Evolutionary conservation across 1,140 invertebrate species (phyloP).

Genomic region (Drosophila pandora): DNA sequence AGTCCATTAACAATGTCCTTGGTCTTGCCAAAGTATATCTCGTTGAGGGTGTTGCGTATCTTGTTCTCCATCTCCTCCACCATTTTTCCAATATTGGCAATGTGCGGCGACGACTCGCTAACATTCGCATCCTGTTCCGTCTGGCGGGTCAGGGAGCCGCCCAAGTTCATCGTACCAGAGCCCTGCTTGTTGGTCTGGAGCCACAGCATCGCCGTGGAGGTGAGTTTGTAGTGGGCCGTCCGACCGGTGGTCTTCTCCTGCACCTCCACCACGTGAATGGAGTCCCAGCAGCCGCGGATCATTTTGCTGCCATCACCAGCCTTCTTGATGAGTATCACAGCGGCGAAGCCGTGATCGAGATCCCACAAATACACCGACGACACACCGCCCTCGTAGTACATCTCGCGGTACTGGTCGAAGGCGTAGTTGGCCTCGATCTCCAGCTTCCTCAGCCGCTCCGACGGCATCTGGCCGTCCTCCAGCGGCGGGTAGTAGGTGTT

Average conservation of each 20-base stretch:
- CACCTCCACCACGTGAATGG: slow-evolving; percentile 99
- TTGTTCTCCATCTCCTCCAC: slow-evolving; percentile 99
- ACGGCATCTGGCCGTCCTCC: slow-evolving; percentile 99
- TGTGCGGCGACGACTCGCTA: slow-evolving; percentile 97
- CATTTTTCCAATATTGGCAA: slow-evolving; percentile 98
- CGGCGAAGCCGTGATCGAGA: slow-evolving; percentile 99
- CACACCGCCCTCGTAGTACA: slow-evolving; percentile 99
- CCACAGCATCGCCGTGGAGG: slow-evolving; percentile 99
- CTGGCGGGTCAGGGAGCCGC: slow-evolving; percentile 98
- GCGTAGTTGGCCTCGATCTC: slow-evolving; percentile 99
- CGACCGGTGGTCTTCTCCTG: slow-evolving; percentile 97
- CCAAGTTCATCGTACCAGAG: slow-evolving; percentile 99
- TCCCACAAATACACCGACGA: slow-evolving; percentile 99
- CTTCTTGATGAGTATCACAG: slow-evolving; percentile 99
- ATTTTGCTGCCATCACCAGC: slow-evolving; percentile 97
- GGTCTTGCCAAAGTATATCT: slow-evolving; percentile 99
- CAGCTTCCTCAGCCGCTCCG: slow-evolving; percentile 96
- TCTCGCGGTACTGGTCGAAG: slow-evolving; percentile 99
- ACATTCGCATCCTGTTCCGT: slow-evolving; percentile 95
- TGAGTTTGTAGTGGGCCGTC: slow-evolving; percentile 99
- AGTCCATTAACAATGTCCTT: slow-evolving; percentile 99
- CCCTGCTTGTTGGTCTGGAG: slow-evolving; percentile 98
- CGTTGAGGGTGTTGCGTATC: slow-evolving; percentile 98
- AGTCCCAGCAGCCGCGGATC: slow-evolving; percentile 99
- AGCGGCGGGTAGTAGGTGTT: slow-evolving; percentile 99